Evolutionary conservation across 2,797 vertebrate species (phyloP).

Genomic region (Gorsachius magnificus): DNA sequence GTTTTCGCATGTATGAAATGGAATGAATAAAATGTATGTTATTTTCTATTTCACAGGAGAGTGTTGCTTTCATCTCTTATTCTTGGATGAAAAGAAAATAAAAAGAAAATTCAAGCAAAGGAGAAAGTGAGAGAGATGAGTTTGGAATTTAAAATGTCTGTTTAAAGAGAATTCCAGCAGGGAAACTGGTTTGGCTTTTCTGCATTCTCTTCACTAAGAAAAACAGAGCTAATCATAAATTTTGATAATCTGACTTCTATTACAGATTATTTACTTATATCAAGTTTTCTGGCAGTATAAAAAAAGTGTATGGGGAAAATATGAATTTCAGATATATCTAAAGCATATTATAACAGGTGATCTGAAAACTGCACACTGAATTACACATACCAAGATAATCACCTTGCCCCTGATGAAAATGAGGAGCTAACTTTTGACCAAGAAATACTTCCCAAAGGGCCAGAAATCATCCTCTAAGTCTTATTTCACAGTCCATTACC

Average conservation of each 20-base stretch:
- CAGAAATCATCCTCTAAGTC: not conserved
- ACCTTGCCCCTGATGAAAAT: not conserved
- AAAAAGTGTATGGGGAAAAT: not conserved
- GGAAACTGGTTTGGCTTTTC: not conserved
- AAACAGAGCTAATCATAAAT: not conserved
- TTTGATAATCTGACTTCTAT: not conserved
- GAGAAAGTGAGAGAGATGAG: not conserved
- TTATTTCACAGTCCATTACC: not conserved
- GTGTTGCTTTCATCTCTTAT: not conserved
- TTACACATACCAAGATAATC: not conserved
- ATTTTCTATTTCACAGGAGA: not conserved
- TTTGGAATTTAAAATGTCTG: not conserved
- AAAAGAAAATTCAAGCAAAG: not conserved
- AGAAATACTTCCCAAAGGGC: not conserved
- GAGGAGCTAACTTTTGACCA: not conserved
- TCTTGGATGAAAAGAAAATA: not conserved
- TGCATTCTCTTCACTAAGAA: not conserved
- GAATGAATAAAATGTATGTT: not conserved
- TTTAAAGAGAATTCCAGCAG: not conserved
- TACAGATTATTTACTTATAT: not conserved
- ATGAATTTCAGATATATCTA: not conserved
- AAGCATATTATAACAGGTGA: not conserved
- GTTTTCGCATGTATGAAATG: not conserved
- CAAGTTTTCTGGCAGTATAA: not conserved
- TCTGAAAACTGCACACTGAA: not conserved